Conservation (phyloP, 37 sponge, comb jelly and placozoan species). For the Haliclona indistincta region DNA sequence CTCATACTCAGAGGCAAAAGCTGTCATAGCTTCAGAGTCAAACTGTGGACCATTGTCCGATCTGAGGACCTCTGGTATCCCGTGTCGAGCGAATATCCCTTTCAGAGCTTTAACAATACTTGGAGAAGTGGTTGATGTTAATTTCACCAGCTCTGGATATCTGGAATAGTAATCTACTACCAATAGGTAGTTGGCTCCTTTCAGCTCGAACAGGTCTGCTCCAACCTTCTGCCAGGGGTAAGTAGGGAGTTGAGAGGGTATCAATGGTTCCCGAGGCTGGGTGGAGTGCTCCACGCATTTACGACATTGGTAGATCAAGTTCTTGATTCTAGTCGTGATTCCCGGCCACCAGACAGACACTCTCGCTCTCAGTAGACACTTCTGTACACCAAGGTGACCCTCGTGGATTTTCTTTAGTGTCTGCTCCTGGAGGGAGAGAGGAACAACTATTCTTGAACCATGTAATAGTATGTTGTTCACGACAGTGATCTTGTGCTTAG, state of each 20-base stretch:
- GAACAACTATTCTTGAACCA: slow-evolving; percentile 17
- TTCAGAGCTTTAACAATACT: slow-evolving; percentile 28
- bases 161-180: slow-evolving; percentile 25
- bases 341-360: slow-evolving; percentile 16
- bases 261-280: slow-evolving; percentile 10
- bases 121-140: slow-evolving; percentile 41
- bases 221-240: slow-evolving; percentile 11
- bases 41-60: slow-evolving; percentile 66
- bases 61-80: slow-evolving; percentile 38
- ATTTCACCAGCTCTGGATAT: slow-evolving; percentile 36
- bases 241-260: slow-evolving; percentile 1
- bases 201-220: slow-evolving; percentile 14
- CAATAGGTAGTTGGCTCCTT: slow-evolving; percentile 20
- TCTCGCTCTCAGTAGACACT: slow-evolving; percentile 11
- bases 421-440: slow-evolving; percentile 5
- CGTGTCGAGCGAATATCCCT: slow-evolving; percentile 37
- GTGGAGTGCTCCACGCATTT: background rate
- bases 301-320: background rate
- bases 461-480: slow-evolving; percentile 6
- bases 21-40: slow-evolving; percentile 29
- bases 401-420: slow-evolving; percentile 4
- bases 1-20: slow-evolving; percentile 28
- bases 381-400: slow-evolving; percentile 41
- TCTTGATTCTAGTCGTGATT: background rate
- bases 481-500: background rate